Conservation (phyloP, 2,888 invertebrate genomes). For the Sminthurinus aureus region DNA sequence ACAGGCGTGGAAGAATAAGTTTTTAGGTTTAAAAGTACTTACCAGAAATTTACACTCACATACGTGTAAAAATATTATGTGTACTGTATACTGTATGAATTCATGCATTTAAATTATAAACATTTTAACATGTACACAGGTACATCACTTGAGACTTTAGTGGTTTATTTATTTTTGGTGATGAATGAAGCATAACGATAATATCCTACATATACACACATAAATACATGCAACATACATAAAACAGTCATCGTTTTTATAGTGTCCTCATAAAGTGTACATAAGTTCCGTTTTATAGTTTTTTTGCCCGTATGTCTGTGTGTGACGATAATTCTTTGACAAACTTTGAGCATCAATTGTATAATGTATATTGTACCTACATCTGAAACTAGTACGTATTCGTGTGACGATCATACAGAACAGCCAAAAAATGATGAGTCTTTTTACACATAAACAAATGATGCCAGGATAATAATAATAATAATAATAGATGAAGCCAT, state of each 20-base stretch:
- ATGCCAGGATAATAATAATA: neutral
- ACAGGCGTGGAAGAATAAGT: too few species aligned
- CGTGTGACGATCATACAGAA: neutral
- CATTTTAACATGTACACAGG: neutral
- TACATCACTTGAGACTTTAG: neutral
- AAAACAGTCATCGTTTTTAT: neutral
- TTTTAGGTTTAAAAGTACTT: too few species aligned
- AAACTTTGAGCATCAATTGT: too few species aligned
- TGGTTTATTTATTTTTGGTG: slow-evolving; percentile 12
- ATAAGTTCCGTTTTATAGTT: neutral
- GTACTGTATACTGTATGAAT: neutral
- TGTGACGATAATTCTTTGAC: neutral
- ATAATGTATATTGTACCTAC: neutral
- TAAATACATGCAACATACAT: neutral
- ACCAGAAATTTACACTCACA: too few species aligned
- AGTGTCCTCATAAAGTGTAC: neutral
- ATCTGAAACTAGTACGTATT: neutral
- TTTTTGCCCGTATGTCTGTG: neutral
- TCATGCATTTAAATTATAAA: neutral
- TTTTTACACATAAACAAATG: neutral
- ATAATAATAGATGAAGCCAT: neutral
- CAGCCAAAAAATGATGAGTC: neutral
- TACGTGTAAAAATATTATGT: too few species aligned
- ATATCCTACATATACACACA: neutral
- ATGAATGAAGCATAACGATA: slow-evolving; percentile 9